Evolutionary conservation across 2,797 vertebrate species (phyloP).

Genomic region (Serranus cabrilla): DNA sequence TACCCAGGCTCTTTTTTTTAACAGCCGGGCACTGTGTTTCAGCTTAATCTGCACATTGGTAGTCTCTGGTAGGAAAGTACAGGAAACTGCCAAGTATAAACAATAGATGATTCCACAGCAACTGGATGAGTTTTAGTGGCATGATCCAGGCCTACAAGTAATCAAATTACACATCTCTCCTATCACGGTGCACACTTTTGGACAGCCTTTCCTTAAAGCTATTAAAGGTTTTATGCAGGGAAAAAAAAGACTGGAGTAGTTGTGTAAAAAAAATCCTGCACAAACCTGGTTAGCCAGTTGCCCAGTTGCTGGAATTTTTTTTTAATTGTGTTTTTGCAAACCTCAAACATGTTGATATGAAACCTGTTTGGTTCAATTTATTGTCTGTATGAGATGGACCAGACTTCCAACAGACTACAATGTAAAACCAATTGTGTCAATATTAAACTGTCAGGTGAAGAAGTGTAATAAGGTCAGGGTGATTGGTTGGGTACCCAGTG

Average conservation of each 20-base stretch:
- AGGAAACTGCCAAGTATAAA: constrained; percentile 12
- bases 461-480: no score
- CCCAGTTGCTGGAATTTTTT: no score
- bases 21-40: constrained; percentile 33
- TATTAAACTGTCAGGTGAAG: no score
- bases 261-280: not conserved
- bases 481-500: no score
- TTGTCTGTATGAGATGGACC: no score
- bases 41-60: constrained; percentile 43
- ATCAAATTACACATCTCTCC: constrained; percentile 9
- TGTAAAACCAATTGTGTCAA: no score
- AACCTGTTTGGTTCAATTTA: no score
- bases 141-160: not conserved
- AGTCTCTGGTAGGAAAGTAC: constrained; percentile 23
- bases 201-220: not conserved
- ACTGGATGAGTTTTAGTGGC: constrained; percentile 10
- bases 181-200: not conserved
- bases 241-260: no score
- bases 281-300: no score
- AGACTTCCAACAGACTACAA: no score
- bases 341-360: no score
- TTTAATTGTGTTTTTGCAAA: no score
- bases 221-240: not conserved
- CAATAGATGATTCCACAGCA: constrained; percentile 16
- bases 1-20: constrained; percentile 32